Base-by-base conservation (phyloP, 2,113 vertebrate species). In the Nipponia nippon region DNA sequence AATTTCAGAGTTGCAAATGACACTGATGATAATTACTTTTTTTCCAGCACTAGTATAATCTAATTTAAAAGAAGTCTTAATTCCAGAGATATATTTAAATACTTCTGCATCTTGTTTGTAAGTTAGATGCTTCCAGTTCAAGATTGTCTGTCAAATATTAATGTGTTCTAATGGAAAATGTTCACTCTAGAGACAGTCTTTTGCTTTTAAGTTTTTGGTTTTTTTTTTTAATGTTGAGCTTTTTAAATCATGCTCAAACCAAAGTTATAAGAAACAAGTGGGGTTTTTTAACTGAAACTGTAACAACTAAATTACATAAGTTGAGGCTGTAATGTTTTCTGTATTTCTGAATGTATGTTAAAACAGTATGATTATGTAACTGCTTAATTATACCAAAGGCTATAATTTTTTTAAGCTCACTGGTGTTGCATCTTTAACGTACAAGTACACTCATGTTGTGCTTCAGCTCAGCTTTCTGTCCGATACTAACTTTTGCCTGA, bases 101-200 rank as follows among this genome's bases (percentile, higher is more conserved):
- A 91, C 44, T 95, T 90, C 59, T 85, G 62, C 81, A 78, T 97
- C 70, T 93, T 95, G 95, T 94, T 97, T 98, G 83, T 96, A 97
- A 93, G 65, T 96, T 97, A 96, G 90, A 80, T 89, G 79, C 56
- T 89, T 92, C 93, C 84, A 95, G 90, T 97, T 97, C 76, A 77
- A 85, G 97, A 89, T 65, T 80, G 87, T 94, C 83, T 97, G 98
- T 98, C 97, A 98, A 98, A 98, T 98, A 98, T 98, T 98, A 96
- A 98, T 98, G 95, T 78, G 71, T 97, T 96, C 91, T 98, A 98
- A 98, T 98, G 98, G 98, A 98, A 98, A 96, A 87, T 92, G 76
- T 96, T 97, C 90, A 97, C 97, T 96, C 93, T 79, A 87, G 96
- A 98, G 97, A 96, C 96, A 95, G 56, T 62, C 78, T 96, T 85